Conservation (phyloP, 2,113 vertebrate genomes). For the Buteo buteo region DNA sequence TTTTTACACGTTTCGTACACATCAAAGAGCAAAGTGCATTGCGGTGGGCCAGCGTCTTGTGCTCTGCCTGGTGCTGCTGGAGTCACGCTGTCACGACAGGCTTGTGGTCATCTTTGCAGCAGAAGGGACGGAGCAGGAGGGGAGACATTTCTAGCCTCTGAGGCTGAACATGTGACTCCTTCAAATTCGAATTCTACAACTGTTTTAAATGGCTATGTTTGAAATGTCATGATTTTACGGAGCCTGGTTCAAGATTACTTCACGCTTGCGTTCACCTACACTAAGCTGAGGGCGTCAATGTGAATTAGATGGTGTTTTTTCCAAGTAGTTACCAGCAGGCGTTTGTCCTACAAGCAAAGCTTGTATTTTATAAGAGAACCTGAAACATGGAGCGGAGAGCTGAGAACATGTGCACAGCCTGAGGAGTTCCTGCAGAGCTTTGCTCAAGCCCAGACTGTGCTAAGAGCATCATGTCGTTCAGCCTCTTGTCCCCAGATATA, state of each 20-base stretch:
- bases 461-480: background rate
- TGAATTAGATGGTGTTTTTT: background rate
- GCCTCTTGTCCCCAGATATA: background rate
- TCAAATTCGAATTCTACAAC: background rate
- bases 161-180: background rate
- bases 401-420: accelerated
- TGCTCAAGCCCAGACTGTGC: background rate
- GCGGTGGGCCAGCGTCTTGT: background rate
- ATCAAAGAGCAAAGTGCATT: background rate
- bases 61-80: background rate
- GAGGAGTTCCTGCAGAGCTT: background rate
- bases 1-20: background rate
- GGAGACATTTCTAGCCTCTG: background rate
- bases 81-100: background rate
- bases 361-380: background rate
- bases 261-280: background rate
- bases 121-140: background rate
- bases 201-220: accelerated
- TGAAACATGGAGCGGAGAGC: background rate
- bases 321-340: background rate
- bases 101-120: background rate
- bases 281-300: background rate
- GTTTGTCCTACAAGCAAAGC: background rate
- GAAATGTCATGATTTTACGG: background rate
- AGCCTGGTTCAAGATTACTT: background rate